phyloP scores from a whole-genome alignment of 1,140 invertebrate genomes.

The Chionoecetes opilio region DNA sequence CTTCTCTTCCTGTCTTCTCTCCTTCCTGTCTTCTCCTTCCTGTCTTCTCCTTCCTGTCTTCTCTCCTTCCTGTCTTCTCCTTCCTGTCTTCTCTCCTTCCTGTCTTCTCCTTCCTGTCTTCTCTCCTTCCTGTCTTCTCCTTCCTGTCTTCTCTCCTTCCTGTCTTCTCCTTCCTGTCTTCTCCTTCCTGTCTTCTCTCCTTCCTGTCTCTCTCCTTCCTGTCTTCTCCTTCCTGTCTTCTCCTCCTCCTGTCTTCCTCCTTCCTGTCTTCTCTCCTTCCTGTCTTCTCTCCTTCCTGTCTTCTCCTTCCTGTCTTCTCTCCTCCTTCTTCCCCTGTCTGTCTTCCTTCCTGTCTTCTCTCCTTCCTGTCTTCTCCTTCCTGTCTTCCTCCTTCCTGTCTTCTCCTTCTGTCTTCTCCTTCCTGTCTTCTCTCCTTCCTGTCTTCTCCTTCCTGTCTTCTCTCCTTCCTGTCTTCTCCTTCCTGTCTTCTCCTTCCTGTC shows the following conservation, averaged over 20 bases:
- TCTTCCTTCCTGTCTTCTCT: no score
- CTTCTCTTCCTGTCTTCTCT: background rate
- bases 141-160: background rate
- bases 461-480: no score
- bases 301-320: no score
- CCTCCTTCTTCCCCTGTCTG: no score
- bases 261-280: no score
- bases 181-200: background rate
- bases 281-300: no score
- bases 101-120: background rate
- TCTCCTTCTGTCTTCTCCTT: no score
- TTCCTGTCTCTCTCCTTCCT: background rate
- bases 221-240: background rate
- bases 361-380: no score
- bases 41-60: background rate
- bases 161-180: background rate
- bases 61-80: background rate
- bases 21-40: background rate
- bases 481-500: no score
- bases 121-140: background rate
- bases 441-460: no score
- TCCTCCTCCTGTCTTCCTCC: background rate
- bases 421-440: no score
- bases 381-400: no score
- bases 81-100: background rate